phyloP scores from a whole-genome alignment of 2,797 vertebrate species.

The Darevskia nairensis region DNA sequence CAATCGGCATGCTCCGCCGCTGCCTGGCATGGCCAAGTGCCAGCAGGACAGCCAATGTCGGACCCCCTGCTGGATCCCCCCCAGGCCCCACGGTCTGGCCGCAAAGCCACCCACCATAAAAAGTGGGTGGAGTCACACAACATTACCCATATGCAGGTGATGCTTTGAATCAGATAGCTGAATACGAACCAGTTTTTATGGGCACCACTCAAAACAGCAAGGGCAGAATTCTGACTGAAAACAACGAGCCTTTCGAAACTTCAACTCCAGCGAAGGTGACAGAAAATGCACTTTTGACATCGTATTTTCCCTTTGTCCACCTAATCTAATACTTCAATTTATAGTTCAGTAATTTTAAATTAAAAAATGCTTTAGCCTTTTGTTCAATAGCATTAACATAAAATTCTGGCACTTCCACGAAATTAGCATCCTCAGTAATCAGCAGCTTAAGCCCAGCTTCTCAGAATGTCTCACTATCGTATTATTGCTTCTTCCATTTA shows the following conservation, averaged over 20 bases:
- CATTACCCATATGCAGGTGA: neutral
- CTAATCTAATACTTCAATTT: constrained; percentile 73
- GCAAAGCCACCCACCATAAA: too few species aligned
- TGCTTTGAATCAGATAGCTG: neutral
- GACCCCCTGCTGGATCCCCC: too few species aligned
- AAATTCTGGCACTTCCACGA: constrained; percentile 63
- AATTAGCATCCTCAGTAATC: constrained; percentile 70
- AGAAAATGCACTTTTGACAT: constrained; percentile 68
- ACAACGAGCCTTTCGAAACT: constrained; percentile 59
- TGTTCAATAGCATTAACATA: constrained; percentile 73
- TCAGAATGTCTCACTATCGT: constrained; percentile 42
- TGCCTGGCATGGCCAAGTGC: too few species aligned
- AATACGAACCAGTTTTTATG: neutral
- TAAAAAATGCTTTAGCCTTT: constrained; percentile 73
- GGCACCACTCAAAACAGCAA: constrained; percentile 23
- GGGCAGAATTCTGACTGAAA: constrained; percentile 45
- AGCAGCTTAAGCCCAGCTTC: constrained; percentile 58
- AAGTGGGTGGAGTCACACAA: neutral
- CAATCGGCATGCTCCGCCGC: too few species aligned
- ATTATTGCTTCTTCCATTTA: constrained; percentile 53
- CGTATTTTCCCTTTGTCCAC: constrained; percentile 68
- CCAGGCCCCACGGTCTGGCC: too few species aligned
- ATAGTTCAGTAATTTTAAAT: constrained; percentile 76
- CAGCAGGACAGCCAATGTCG: too few species aligned
- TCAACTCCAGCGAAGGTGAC: constrained; percentile 69